Conservation (phyloP, 2,888 invertebrate genomes). For the Heliconius aoede region DNA sequence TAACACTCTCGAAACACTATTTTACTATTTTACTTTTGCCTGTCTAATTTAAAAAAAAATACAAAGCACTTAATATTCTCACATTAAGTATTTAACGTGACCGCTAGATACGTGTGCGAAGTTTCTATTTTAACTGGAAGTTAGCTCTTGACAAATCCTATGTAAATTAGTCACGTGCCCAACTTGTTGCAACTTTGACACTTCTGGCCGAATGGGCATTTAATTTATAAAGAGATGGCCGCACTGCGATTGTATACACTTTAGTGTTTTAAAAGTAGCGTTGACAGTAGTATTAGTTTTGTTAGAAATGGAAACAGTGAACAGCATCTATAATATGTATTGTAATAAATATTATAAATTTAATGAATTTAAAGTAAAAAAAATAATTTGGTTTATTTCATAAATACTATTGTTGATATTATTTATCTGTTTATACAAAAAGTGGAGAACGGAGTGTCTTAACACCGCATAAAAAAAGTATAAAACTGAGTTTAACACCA, state of each 20-base stretch:
- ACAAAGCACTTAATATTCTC: background rate
- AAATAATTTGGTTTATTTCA: too few relatives aligned
- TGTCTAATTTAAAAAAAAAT: background rate
- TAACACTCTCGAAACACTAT: too few relatives aligned
- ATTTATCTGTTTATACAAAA: too few relatives aligned
- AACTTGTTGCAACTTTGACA: slow-evolving; percentile 29
- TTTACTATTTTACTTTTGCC: too few relatives aligned
- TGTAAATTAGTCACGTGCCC: slow-evolving; percentile 27
- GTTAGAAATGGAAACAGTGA: too few relatives aligned
- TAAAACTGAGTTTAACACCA: too few relatives aligned
- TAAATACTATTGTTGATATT: too few relatives aligned
- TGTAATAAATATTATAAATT: too few relatives aligned
- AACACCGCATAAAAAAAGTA: too few relatives aligned
- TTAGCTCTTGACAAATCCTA: slow-evolving; percentile 22
- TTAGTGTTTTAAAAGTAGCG: background rate
- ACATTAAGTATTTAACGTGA: background rate
- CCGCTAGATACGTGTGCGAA: slow-evolving; percentile 12
- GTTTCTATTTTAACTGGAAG: slow-evolving; percentile 23
- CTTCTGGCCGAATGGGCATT: slow-evolving; percentile 23
- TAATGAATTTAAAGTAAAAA: too few relatives aligned
- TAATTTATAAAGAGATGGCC: slow-evolving; percentile 19
- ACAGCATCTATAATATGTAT: too few relatives aligned
- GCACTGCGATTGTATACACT: background rate
- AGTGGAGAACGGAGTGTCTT: too few relatives aligned
- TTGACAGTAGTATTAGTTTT: background rate